phyloP scores from a whole-genome alignment of 2,113 vertebrate genomes.

The Phasianus colchicus region DNA sequence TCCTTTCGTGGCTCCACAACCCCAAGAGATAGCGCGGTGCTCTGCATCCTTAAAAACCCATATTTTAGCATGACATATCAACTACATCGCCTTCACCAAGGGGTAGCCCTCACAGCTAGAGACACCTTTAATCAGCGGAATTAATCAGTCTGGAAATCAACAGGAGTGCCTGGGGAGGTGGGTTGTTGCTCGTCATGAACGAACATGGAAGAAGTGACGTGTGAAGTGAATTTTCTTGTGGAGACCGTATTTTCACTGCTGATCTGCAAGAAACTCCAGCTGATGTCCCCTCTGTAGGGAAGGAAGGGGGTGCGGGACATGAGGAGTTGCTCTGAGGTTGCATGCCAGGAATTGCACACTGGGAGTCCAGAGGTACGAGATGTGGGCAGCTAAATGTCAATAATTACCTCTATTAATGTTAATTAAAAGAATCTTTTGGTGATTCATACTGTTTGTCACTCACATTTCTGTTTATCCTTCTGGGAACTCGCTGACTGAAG shows the following conservation, averaged over 20 bases:
- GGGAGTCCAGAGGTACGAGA: background rate
- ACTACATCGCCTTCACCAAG: background rate
- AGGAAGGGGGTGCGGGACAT: background rate
- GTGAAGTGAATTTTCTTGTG: background rate
- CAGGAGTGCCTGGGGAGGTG: background rate
- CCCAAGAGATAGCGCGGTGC: background rate
- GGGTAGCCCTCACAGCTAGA: background rate
- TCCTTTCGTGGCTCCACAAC: background rate
- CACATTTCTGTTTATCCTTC: background rate
- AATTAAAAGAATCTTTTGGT: background rate
- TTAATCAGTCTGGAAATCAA: background rate
- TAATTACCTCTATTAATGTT: background rate
- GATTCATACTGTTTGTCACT: background rate
- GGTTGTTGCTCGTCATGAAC: accelerated
- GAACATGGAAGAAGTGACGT: accelerated
- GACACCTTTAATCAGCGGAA: background rate
- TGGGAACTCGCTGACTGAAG: background rate
- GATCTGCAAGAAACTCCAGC: background rate
- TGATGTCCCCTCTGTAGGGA: background rate
- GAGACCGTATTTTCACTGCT: background rate
- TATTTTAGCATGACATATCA: background rate
- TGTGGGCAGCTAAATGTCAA: background rate
- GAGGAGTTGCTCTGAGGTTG: background rate
- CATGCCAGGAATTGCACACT: background rate
- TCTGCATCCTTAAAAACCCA: background rate